Evolutionary conservation across 2,113 vertebrate genomes (phyloP).

Genomic region (Poecile atricapillus): DNA sequence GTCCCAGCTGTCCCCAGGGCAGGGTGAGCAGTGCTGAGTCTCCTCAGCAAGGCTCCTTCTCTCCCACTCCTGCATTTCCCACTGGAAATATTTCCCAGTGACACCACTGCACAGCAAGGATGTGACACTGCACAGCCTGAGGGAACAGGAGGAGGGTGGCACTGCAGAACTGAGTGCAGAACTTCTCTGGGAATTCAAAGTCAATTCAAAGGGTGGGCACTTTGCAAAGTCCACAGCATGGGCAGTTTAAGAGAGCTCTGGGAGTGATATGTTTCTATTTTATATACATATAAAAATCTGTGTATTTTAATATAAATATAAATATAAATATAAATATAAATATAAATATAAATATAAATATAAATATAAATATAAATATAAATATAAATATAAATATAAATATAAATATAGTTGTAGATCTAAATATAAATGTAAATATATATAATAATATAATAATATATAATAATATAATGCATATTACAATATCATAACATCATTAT

Average conservation of each 20-base stretch:
- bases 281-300: too few relatives aligned
- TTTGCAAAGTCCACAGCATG: background rate
- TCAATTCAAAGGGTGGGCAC: background rate
- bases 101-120: background rate
- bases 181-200: background rate
- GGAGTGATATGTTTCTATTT: background rate
- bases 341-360: too few relatives aligned
- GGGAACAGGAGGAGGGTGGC: background rate
- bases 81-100: background rate
- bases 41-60: background rate
- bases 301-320: too few relatives aligned
- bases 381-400: too few relatives aligned
- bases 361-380: too few relatives aligned
- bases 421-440: too few relatives aligned
- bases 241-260: background rate
- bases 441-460: too few relatives aligned
- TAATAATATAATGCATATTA: too few relatives aligned
- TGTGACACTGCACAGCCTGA: background rate
- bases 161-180: background rate
- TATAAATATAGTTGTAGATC: too few relatives aligned
- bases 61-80: background rate
- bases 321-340: too few relatives aligned
- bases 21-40: rapidly evolving
- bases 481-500: too few relatives aligned
- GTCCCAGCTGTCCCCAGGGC: background rate